phyloP scores from a whole-genome alignment of 2,113 vertebrate species.

The Engystomops pustulosus region DNA sequence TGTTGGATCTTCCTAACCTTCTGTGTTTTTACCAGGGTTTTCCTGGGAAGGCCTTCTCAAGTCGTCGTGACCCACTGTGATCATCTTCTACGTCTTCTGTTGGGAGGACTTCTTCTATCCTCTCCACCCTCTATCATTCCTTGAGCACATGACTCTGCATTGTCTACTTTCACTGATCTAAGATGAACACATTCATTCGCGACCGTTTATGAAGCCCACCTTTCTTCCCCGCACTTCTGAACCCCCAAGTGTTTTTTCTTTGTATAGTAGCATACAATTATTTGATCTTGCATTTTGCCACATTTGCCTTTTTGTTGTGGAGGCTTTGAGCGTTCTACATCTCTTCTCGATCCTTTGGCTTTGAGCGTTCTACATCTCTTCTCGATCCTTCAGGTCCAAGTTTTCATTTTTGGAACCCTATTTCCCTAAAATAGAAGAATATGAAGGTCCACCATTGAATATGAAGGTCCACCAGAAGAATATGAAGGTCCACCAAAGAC shows the following conservation, averaged over 20 bases:
- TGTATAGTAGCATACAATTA: background rate
- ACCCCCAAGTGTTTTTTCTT: background rate
- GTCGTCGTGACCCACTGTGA: too few species aligned
- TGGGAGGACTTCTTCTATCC: background rate
- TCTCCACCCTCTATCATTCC: background rate
- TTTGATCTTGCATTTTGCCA: background rate
- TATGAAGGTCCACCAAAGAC: background rate
- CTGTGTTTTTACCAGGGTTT: too few species aligned
- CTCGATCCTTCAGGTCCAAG: background rate
- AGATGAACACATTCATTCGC: background rate
- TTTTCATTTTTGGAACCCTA: background rate
- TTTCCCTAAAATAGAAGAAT: too few species aligned
- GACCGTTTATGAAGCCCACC: background rate
- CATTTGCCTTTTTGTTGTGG: conserved; percentile 19
- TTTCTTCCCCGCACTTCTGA: background rate
- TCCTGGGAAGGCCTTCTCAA: too few species aligned
- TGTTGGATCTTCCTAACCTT: background rate
- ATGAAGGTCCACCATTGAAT: too few species aligned
- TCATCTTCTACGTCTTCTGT: background rate
- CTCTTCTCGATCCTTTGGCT: background rate
- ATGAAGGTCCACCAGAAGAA: too few species aligned
- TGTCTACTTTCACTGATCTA: background rate
- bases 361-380: background rate
- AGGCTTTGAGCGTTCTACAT: too few species aligned
- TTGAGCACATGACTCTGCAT: background rate